Evolutionary conservation across 2,797 vertebrate species (phyloP).

Genomic region (Parauchenoglanis punctatus): DNA sequence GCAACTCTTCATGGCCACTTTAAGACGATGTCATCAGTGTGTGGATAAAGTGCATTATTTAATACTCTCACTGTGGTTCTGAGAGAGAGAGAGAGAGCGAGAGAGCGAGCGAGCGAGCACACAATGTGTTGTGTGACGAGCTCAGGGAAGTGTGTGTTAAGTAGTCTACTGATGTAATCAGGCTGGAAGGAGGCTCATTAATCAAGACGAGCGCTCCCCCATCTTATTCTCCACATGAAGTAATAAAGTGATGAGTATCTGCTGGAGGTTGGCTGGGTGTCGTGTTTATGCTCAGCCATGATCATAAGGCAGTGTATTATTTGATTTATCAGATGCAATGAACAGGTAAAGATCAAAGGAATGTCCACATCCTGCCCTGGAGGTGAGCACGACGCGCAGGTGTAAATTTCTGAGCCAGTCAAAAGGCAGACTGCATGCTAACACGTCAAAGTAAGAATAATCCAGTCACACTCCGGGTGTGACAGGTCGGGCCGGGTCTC

Average conservation of each 20-base stretch:
- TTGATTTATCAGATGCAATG: background rate
- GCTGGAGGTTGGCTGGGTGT: background rate
- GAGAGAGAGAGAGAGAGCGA: background rate
- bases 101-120: no score
- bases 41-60: background rate
- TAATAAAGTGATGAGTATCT: background rate
- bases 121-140: background rate
- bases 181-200: slow-evolving; percentile 3
- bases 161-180: background rate
- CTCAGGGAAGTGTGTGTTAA: background rate
- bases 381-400: background rate
- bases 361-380: background rate
- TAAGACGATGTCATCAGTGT: background rate
- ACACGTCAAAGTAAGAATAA: background rate
- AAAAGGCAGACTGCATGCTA: background rate
- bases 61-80: background rate
- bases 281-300: background rate
- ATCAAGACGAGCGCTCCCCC: background rate
- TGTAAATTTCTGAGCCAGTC: background rate
- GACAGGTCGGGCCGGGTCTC: background rate
- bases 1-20: background rate
- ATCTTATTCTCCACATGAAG: slow-evolving; percentile 1
- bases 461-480: background rate
- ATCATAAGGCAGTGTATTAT: background rate
- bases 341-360: slow-evolving; percentile 1